Evolutionary conservation across 2,888 invertebrate genomes (phyloP).

Genomic region (Synergus itoensis): DNA sequence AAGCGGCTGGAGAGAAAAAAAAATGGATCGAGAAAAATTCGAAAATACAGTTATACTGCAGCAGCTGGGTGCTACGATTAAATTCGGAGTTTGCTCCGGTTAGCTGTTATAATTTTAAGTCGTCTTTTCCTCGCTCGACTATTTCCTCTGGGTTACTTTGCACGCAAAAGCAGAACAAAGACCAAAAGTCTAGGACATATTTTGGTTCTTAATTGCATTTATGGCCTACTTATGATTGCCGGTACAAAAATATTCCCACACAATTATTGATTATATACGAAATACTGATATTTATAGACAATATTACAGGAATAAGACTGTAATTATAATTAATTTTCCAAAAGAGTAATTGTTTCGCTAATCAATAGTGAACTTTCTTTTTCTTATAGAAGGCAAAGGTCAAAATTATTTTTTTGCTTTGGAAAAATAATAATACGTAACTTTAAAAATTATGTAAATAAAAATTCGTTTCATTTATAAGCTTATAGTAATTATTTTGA

Average conservation of each 20-base stretch:
- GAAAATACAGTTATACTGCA: conserved; percentile 22
- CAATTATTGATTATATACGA: conserved; percentile 2
- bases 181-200: conserved; percentile 21
- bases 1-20: neutral
- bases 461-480: no score
- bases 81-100: conserved; percentile 38
- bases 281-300: conserved; percentile 5
- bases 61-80: conserved; percentile 38
- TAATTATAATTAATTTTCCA: neutral
- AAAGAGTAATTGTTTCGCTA: conserved; percentile 1
- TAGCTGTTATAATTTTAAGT: conserved; percentile 9
- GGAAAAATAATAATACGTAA: no score
- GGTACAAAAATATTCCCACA: neutral
- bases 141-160: conserved; percentile 17
- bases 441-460: no score
- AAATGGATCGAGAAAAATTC: conserved; percentile 29
- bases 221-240: neutral
- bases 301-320: neutral
- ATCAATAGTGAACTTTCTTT: neutral
- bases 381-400: neutral
- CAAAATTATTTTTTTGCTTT: neutral
- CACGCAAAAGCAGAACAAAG: conserved; percentile 32
- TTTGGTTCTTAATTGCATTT: neutral
- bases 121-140: conserved; percentile 13
- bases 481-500: no score